These are phyloP conservation scores for Chrysolina americana DNA, from an alignment of 2,888 invertebrate genomes.

Conservation along the genomic window DNA sequence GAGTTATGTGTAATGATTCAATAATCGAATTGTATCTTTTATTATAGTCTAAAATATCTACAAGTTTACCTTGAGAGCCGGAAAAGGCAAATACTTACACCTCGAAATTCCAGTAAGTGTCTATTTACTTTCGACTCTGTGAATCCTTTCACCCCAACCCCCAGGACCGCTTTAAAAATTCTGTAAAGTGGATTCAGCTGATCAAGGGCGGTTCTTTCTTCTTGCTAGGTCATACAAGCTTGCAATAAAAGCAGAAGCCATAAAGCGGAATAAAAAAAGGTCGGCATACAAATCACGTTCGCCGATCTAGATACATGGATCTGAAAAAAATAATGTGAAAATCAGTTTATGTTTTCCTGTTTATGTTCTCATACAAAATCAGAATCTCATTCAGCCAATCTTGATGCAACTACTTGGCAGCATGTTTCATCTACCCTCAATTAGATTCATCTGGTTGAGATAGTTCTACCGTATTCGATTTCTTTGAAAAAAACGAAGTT, in stretches of 20 bases:
- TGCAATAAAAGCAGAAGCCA: neutral
- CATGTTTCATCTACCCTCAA: too few relatives aligned
- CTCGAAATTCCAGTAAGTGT: neutral
- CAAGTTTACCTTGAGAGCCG: too few relatives aligned
- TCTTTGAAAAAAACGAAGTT: too few relatives aligned
- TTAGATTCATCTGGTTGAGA: too few relatives aligned
- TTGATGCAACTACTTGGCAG: neutral
- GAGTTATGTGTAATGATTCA: too few relatives aligned
- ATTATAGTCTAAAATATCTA: too few relatives aligned
- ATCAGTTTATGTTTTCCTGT: neutral
- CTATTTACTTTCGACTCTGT: slow-evolving; percentile 1
- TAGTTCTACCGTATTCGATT: too few relatives aligned
- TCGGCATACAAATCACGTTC: neutral
- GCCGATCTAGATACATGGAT: neutral
- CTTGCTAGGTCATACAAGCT: neutral
- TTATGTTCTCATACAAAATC: neutral
- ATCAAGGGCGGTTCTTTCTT: neutral
- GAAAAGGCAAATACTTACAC: too few relatives aligned
- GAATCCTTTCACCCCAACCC: neutral
- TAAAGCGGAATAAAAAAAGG: neutral
- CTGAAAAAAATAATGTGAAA: neutral
- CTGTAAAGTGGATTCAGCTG: neutral
- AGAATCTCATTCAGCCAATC: neutral
- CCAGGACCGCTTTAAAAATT: neutral
- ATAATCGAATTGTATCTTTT: too few relatives aligned